These are phyloP conservation scores for Lytechinus variegatus DNA, from an alignment of 35 echinoderm and acorn worm species.

Conservation along the genomic window DNA sequence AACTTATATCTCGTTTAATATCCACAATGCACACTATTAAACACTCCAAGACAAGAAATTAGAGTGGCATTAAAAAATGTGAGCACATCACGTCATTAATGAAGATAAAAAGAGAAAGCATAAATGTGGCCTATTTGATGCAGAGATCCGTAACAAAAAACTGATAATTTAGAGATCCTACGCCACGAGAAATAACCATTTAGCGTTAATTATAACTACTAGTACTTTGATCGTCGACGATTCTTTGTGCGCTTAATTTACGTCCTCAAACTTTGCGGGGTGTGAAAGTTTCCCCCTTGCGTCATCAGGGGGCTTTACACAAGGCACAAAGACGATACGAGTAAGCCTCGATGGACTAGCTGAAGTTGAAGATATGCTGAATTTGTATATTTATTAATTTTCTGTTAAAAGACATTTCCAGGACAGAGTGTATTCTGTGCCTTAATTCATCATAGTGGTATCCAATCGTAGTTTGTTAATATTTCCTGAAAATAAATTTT, in stretches of 20 bases:
- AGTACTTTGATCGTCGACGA: background rate
- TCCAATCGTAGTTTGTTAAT: no score
- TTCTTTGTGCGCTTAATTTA: background rate
- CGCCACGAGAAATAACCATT: background rate
- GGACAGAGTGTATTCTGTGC: no score
- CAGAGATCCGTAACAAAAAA: background rate
- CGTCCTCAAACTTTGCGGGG: background rate
- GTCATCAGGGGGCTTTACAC: background rate
- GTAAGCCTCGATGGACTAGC: no score
- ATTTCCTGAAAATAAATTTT: no score
- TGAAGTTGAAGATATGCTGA: no score
- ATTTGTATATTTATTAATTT: no score
- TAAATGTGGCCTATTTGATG: background rate
- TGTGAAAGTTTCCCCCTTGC: background rate
- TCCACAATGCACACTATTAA: background rate
- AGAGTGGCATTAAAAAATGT: background rate
- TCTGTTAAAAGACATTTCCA: no score
- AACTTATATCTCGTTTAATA: background rate
- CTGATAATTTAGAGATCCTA: background rate
- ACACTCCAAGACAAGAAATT: background rate
- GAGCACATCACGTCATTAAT: background rate
- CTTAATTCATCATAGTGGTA: no score
- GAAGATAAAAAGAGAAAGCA: background rate
- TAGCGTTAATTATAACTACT: background rate
- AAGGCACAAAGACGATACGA: no score